Conservation (phyloP, 2,888 invertebrate species). For the Laspeyria flexula region DNA sequence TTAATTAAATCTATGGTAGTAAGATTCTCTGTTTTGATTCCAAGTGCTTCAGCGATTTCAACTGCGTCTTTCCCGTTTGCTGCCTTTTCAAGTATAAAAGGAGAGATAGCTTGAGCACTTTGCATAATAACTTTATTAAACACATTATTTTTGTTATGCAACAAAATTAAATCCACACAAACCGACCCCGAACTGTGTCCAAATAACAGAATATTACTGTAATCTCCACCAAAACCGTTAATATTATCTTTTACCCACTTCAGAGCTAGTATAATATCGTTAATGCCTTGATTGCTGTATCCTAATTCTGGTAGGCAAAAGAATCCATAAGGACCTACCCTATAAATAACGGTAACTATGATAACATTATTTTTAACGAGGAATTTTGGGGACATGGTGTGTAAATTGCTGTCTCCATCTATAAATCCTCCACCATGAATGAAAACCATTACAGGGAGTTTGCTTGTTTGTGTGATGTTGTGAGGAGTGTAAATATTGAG, state of each 20-base stretch:
- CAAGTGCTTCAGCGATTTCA: neutral
- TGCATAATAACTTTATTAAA: neutral
- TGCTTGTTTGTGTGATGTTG: neutral
- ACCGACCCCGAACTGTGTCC: slow-evolving; percentile 49
- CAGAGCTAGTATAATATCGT: slow-evolving; percentile 51
- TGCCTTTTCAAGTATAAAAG: neutral
- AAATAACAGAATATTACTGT: slow-evolving; percentile 43
- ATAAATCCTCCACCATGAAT: slow-evolving; percentile 50
- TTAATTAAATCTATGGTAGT: neutral
- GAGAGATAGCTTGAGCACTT: neutral
- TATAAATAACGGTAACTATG: slow-evolving; percentile 48
- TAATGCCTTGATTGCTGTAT: slow-evolving; percentile 56
- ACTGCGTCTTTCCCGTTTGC: neutral
- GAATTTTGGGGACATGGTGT: slow-evolving; percentile 26
- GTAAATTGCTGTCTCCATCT: neutral
- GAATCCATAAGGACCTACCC: slow-evolving; percentile 58
- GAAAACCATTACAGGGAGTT: slow-evolving; percentile 55
- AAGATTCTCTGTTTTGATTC: neutral
- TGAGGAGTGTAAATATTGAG: slow-evolving; percentile 87
- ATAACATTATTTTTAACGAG: slow-evolving; percentile 46
- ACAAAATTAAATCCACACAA: slow-evolving; percentile 39
- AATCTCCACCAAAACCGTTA: slow-evolving; percentile 49
- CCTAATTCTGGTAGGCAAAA: slow-evolving; percentile 51
- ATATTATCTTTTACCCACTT: slow-evolving; percentile 54
- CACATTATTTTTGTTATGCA: slow-evolving; percentile 20